Evolutionary conservation across 2,888 invertebrate species (phyloP).

Genomic region (Nyleta sp.): DNA sequence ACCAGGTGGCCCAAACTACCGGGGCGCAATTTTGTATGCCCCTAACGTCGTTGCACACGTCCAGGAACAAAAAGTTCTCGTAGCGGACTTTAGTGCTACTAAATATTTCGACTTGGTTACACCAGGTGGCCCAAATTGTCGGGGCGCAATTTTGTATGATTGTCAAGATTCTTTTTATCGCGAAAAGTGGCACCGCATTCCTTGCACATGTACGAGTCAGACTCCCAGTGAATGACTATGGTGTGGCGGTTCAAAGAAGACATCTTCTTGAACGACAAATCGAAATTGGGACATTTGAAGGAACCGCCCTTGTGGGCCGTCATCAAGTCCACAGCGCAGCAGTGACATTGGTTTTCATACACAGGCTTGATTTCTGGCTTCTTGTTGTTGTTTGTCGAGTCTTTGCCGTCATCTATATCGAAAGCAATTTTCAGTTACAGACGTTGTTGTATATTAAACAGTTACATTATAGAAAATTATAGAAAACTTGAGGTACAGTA

Average conservation of each 20-base stretch:
- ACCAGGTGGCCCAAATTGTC: too few species aligned
- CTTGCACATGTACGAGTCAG: constrained; percentile 86
- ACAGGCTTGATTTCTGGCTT: constrained; percentile 77
- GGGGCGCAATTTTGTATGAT: too few species aligned
- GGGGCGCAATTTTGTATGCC: too few species aligned
- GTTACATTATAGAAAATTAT: too few species aligned
- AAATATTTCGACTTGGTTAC: too few species aligned
- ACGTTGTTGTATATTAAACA: too few species aligned
- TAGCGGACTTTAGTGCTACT: too few species aligned
- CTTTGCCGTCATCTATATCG: constrained; percentile 38
- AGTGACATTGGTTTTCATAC: constrained; percentile 83
- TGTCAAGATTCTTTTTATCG: constrained; percentile 85
- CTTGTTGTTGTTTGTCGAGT: constrained; percentile 69
- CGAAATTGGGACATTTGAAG: constrained; percentile 85
- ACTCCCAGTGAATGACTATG: constrained; percentile 87
- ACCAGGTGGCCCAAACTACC: too few species aligned
- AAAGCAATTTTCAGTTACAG: too few species aligned
- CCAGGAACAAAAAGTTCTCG: too few species aligned
- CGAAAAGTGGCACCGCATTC: constrained; percentile 88
- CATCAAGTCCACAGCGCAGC: constrained; percentile 85
- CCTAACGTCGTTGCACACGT: too few species aligned
- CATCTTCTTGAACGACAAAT: constrained; percentile 88
- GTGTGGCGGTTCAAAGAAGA: constrained; percentile 87
- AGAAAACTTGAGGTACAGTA: too few species aligned
- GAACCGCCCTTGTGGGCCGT: constrained; percentile 85